These are phyloP conservation scores for Drosophila saltans DNA, from an alignment of 1,140 invertebrate species.

Conservation along the genomic window DNA sequence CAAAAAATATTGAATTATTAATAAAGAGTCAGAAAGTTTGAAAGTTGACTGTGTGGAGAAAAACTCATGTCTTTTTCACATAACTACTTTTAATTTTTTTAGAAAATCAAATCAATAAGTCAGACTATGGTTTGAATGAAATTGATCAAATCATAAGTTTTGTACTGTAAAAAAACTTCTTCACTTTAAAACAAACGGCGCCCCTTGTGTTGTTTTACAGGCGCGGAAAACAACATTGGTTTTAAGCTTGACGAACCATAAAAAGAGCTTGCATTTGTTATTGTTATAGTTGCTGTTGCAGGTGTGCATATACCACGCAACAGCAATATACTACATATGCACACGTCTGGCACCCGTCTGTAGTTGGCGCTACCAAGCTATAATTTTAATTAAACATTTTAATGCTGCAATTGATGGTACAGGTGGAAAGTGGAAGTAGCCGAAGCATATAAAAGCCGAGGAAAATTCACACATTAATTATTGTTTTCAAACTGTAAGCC, in stretches of 20 bases:
- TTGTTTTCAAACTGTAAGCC: not conserved
- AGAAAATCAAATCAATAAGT: too few species aligned
- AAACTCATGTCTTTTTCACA: too few species aligned
- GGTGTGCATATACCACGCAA: slow-evolving; percentile 52
- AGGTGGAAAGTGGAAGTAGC: slow-evolving; percentile 17
- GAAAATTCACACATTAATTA: slow-evolving; percentile 9
- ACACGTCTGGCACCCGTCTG: slow-evolving; percentile 58
- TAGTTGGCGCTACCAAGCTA: slow-evolving; percentile 51
- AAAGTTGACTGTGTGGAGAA: not conserved
- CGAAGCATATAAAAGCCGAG: not conserved
- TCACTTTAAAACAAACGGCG: too few species aligned
- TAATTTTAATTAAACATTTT: slow-evolving; percentile 80
- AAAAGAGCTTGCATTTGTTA: slow-evolving; percentile 55
- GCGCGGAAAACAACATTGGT: slow-evolving; percentile 10
- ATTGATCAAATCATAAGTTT: too few species aligned
- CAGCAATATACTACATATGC: slow-evolving; percentile 23
- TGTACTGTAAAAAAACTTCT: too few species aligned
- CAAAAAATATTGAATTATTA: slow-evolving; percentile 31
- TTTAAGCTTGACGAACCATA: slow-evolving; percentile 74
- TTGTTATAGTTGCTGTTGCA: slow-evolving; percentile 37
- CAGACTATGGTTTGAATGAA: too few species aligned
- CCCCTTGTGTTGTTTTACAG: too few species aligned
- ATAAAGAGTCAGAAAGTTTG: slow-evolving; percentile 42
- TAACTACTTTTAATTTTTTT: too few species aligned
- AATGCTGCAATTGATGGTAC: slow-evolving; percentile 72